Evolutionary conservation across 2,888 invertebrate species (phyloP), one percentile per base, ranked within the genome.

Genomic region (Cantharis nigra): DNA sequence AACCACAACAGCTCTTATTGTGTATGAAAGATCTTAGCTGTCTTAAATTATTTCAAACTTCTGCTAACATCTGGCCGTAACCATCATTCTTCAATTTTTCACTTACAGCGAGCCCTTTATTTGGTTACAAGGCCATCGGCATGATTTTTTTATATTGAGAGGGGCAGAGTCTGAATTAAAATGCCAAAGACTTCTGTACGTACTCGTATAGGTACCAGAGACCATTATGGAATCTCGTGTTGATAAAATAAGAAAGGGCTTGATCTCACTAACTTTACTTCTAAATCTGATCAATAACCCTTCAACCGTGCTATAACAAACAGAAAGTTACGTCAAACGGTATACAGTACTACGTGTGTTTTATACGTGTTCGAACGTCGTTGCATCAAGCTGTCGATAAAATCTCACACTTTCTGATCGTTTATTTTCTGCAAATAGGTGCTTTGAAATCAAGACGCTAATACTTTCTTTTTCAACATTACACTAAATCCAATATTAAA

Each of bases 41-140:
- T 79, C 80, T 79, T 79, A 83, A 83, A 83, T 83, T 82, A 80
- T 82, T 81, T 80, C 81, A 82, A 83, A 83, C 81, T 83, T 82
- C 82, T 83, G 81, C 83, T 81, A 84, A 81, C 83, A 82, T 83
- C 81, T 83, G 82, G 82, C 76, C 73, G 81, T 81, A 80, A 80
- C 78, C 80, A 82, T 80, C 82, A 81, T 83, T 82, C 83, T 83
- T 83, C 82, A 83, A 83, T 83, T 84, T 84, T 83, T 84, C 83
- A 83, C 82, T 83, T 82, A 82, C 77, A 74, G 80, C 80, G 76
- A 80, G 78, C 77, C 81, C 79, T 79, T 82, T 78, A 80, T 80
- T 82, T 82, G 78, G 75, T 78, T 49, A 9, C n/a, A 49, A 49
- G 49, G n/a, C 49, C 7, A n/a, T 33, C 33, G 1, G 5, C 49